Evolutionary conservation across 2,113 vertebrate species (phyloP), one percentile per base, ranked within the genome.

Genomic region (Oryzias javanicus): DNA sequence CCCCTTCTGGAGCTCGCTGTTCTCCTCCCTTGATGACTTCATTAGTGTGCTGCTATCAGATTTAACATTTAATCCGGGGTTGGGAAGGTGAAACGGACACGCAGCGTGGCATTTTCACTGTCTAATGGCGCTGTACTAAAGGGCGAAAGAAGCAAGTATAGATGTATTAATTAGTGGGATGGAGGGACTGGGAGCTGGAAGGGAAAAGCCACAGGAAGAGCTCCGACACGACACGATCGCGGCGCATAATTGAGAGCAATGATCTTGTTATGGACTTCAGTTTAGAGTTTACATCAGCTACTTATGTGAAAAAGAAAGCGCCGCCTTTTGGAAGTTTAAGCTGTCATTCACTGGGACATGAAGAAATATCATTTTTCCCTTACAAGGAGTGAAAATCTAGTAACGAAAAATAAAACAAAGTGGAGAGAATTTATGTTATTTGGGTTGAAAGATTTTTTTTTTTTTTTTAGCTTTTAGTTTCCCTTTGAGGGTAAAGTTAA

Each of bases 11-110:
- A 55, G 55, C 65, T 61, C 42, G 67, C 42, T 45, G 75, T 60
- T 66, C 80, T 72, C 60, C 60, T 70, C 79, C 72, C 72, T 68
- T 70, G 65, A 80, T 80, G 83, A 89, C 88, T 89, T 90, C 84
- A 91, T 90, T 88, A 91, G 85, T 61, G 81, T 67, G 64, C 76
- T 72, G 81, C 84, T 87, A 82, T 71, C 81, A 76, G 83, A 80
- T 85, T 89, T 92, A 92, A 91, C 91, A 92, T 92, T 92, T 91
- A 86, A 89, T 88, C 84, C 79, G 83, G 86, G 88, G 90, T 87
- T 89, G 86, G 73, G 75, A 66, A 85, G 87, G 84, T 86, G 82
- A 88, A 89, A 87, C 84, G 86, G 86, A 87, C 88, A 88, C 55
- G 74, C 78, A 29, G 68, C 40, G 47, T 91, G 91, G 82, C 91